Evolutionary conservation across 2,888 invertebrate genomes (phyloP).

Genomic region (Crematogaster levior): DNA sequence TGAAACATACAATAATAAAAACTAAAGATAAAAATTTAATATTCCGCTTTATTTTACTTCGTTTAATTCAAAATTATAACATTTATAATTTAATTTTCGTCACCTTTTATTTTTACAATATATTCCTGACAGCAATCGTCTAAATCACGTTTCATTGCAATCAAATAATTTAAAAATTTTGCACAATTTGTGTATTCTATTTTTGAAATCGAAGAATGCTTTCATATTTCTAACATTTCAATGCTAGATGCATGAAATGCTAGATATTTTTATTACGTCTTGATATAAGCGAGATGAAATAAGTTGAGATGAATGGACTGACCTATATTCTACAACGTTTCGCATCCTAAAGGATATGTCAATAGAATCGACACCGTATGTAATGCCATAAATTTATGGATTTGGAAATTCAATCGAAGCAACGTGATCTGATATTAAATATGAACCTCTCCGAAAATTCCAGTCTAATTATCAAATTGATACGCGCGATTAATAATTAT

Average conservation of each 20-base stretch:
- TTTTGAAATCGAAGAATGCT: neutral
- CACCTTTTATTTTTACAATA: no score
- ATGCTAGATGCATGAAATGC: neutral
- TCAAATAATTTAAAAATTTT: neutral
- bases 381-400: neutral
- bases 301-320: constrained; percentile 10
- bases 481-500: constrained; percentile 1
- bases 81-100: neutral
- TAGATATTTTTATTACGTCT: neutral
- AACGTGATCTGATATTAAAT: constrained; percentile 7
- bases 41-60: neutral
- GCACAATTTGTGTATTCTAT: neutral
- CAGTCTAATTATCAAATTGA: neutral
- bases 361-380: constrained; percentile 6
- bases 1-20: neutral
- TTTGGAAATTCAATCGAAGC: neutral
- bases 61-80: neutral
- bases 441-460: neutral
- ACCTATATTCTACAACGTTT: constrained; percentile 4
- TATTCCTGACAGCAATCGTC: neutral
- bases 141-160: neutral
- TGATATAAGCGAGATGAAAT: neutral
- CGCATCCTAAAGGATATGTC: neutral
- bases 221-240: neutral
- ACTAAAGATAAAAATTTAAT: neutral